Evolutionary conservation across 2,797 vertebrate species (phyloP).

Genomic region (Sebastes dallii): DNA sequence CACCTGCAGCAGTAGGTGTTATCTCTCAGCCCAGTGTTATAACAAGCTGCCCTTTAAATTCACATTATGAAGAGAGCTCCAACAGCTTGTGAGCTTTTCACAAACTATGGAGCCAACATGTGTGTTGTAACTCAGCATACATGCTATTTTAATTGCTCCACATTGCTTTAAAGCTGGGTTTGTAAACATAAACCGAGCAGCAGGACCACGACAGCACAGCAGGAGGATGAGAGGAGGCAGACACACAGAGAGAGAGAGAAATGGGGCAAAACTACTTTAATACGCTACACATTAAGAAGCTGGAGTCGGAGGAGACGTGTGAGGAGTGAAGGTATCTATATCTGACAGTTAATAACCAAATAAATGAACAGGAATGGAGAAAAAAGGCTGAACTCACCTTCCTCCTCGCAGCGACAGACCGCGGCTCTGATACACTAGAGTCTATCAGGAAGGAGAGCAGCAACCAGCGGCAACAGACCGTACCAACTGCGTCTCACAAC

Average conservation of each 20-base stretch:
- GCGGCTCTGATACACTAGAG: conserved; percentile 46
- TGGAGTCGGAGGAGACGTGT: fast-evolving
- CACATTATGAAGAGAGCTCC: background rate
- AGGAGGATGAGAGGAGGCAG: conserved; percentile 38
- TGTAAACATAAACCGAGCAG: conserved; percentile 70
- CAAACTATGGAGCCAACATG: background rate
- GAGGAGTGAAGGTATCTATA: background rate
- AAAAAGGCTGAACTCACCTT: conserved; percentile 53
- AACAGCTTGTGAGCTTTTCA: background rate
- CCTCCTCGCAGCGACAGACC: conserved; percentile 2
- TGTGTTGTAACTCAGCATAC: background rate
- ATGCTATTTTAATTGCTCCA: conserved; percentile 22
- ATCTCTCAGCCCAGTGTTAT: conserved; percentile 10
- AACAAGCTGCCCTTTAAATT: conserved; percentile 37
- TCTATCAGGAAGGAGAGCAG: conserved; percentile 76
- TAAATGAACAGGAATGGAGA: background rate
- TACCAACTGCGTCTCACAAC: conserved; percentile 54
- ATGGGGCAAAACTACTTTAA: conserved; percentile 27
- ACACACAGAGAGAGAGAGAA: background rate
- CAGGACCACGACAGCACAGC: conserved; percentile 42
- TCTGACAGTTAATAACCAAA: background rate
- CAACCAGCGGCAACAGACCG: conserved; percentile 77
- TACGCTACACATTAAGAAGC: background rate
- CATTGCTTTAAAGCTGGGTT: conserved; percentile 20
- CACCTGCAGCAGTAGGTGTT: conserved; percentile 63